Evolutionary conservation across 2,113 vertebrate species (phyloP).

Genomic region (Platichthys stellatus): DNA sequence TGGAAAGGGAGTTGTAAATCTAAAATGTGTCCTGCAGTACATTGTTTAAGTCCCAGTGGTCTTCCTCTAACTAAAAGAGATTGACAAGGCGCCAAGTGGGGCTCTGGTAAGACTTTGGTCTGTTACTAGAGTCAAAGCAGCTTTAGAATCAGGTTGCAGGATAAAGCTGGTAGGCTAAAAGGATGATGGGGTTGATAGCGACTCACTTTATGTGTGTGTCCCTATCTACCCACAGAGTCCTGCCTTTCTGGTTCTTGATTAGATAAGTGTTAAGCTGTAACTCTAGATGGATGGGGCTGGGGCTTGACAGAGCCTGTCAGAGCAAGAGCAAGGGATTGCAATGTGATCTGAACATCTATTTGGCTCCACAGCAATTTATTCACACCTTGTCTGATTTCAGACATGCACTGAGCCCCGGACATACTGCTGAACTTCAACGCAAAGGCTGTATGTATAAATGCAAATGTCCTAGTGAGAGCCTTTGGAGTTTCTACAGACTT

Average conservation of each 20-base stretch:
- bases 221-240: not conserved
- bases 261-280: constrained; percentile 29
- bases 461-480: too few relatives aligned
- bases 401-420: too few relatives aligned
- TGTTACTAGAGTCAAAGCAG: constrained; percentile 48
- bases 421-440: too few relatives aligned
- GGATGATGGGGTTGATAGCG: constrained; percentile 13
- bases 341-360: constrained; percentile 3
- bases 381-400: not conserved
- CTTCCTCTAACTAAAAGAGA: constrained; percentile 21
- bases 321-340: constrained; percentile 17
- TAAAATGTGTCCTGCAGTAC: not conserved
- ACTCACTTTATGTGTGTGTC: not conserved
- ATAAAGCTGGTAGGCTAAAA: constrained; percentile 17
- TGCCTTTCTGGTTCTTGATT: constrained; percentile 6
- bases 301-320: constrained; percentile 26
- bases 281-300: not conserved
- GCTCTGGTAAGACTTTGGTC: constrained; percentile 20
- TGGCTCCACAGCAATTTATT: not conserved
- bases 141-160: constrained; percentile 36
- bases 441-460: too few relatives aligned
- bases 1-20: not conserved
- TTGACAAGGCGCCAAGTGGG: not conserved
- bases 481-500: too few relatives aligned
- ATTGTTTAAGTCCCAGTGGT: constrained; percentile 7